Conservation (phyloP, 2,113 vertebrate genomes). For the Xenopus tropicalis region UCB_Xtro_10.0 CM004452.2:10384001-10384500, state of each 20-base stretch:
- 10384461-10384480: no score
- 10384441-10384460: constrained; percentile 14
- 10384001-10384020: no score
- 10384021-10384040: no score
- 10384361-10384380: constrained; percentile 43
- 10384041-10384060: no score
- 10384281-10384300: constrained; percentile 1
- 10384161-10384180: constrained; percentile 93
- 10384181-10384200: constrained; percentile 92
- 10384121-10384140: not conserved
- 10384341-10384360: constrained; percentile 43
- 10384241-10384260: constrained; percentile 20
- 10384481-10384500: no score
- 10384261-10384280: constrained; percentile 15
- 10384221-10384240: constrained; percentile 88
- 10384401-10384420: constrained; percentile 27
- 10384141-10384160: constrained; percentile 86
- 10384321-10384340: constrained; percentile 39
- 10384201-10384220: constrained; percentile 97
- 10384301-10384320: constrained; percentile 37
- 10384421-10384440: not conserved
- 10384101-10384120: not conserved
- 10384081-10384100: not conserved
- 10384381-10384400: constrained; percentile 44
- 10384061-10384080: no score